Base-by-base conservation (phyloP, 2,888 invertebrate species). In the Aporophyla nigra region DNA sequence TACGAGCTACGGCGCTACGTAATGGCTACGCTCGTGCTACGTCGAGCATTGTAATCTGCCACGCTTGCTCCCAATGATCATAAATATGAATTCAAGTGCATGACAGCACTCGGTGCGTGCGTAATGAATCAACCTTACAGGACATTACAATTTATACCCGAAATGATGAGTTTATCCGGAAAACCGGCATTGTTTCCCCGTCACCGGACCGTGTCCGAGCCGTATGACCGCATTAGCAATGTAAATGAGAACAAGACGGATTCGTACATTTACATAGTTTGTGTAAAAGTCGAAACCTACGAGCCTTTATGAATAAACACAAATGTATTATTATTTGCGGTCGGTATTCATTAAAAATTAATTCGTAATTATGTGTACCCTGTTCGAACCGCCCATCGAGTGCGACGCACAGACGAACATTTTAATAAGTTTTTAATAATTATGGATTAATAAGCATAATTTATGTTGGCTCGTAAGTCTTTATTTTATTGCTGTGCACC, bases 251-350 rank as follows among this genome's bases (percentile, higher is more conserved):
- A 85, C 83, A 89, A 86, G 82, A 84, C 70, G 70, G 71, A 87
- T 83, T 82, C 72, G 61, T 71, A 76, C 53, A 89, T 88, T 88
- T 79, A 81, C 88, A 88, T 88, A 89, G 80, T 89, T 86, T 84
- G 75, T 66, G 59, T 71, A 49, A 76, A 84, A 89, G 82, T 84
- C 75, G 65, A 82, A 84, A 83, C 63, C 71, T 74, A 66, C 76
- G 75, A 71, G 65, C 69, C 77, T 63, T 49, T 72, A 69, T 63
- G 43, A 70, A 74, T 71, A 67, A 61, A 75, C 74, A 46, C 49
- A 67, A 63, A 68, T 63, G 62, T 59, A 10, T 33, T 67, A 58
- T 61, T 40, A 70, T 81, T 68, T 63, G 70, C 21, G 59, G 54
- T 71, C 19, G 21, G 19, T 12, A 33, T n/a, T 62, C 21, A 43